Evolutionary conservation across 2,888 invertebrate species (phyloP), one percentile per base, ranked within the genome.

Genomic region (Sinotaia quadrata): DNA sequence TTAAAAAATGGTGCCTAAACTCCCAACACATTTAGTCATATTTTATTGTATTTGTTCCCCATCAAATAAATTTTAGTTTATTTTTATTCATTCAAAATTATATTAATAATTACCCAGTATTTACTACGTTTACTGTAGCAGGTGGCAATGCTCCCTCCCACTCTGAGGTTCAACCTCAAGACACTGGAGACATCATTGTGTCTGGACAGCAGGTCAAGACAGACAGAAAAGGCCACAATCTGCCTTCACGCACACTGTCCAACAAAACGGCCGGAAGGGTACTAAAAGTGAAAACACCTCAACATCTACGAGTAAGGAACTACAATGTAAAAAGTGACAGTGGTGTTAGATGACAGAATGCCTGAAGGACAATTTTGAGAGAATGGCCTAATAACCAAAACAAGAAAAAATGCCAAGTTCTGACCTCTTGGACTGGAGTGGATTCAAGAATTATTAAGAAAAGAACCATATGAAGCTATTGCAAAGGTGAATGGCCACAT

Each of bases 321-420:
- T 84, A 84, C 74, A 83, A 83, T 71, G 31, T 76, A 7, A 78
- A 66, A 73, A 78, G 80, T 73, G 78, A 76, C 58, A 41, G 57
- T 21, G 49, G 21, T 10, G 12, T 27, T 41, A 68, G 68, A 51
- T 73, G 68, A 63, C 36, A 62, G 29, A 29, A 15, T 12, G 18
- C 41, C n/a, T n/a, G n/a, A n/a, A n/a, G n/a, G n/a, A n/a, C n/a
- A n/a, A n/a, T n/a, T n/a, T n/a, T n/a, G n/a, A n/a, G n/a, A n/a
- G n/a, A n/a, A n/a, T n/a, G n/a, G n/a, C n/a, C n/a, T n/a, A n/a
- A n/a, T n/a, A n/a, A n/a, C n/a, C n/a, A n/a, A n/a, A n/a, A n/a
- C n/a, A n/a, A n/a, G n/a, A n/a, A n/a, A n/a, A n/a, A n/a, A n/a
- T n/a, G n/a, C n/a, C n/a, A n/a, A n/a, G n/a, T n/a, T n/a, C n/a